These are phyloP conservation scores for Chymomyza fuscimana DNA, from an alignment of 2,888 invertebrate genomes.

Conservation along the genomic window DNA sequence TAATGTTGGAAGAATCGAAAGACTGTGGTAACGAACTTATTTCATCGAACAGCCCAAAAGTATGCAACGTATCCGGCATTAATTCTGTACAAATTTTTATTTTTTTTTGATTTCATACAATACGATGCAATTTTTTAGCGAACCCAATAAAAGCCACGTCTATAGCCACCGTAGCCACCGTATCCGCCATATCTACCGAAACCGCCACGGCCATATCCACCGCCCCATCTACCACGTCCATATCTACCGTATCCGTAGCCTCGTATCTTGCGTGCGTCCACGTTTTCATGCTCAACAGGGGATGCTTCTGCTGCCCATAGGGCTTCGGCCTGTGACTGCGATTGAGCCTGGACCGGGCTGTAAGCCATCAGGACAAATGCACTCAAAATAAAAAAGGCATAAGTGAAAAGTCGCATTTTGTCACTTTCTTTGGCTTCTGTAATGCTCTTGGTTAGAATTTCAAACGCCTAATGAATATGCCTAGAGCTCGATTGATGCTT, in stretches of 20 bases:
- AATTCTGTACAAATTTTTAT: neutral
- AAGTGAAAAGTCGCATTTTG: constrained; percentile 51
- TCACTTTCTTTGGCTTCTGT: neutral
- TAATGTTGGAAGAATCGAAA: neutral
- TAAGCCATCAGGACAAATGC: constrained; percentile 29
- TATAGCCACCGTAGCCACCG: constrained; percentile 31
- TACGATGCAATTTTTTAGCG: constrained; percentile 12
- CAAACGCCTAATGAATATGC: constrained; percentile 8
- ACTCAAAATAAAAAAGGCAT: constrained; percentile 40
- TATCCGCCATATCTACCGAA: constrained; percentile 25
- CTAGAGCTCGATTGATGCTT: neutral
- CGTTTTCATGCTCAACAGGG: constrained; percentile 52
- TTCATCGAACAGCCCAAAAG: neutral
- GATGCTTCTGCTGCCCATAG: constrained; percentile 43
- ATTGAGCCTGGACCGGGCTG: constrained; percentile 20
- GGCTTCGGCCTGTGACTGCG: constrained; percentile 28
- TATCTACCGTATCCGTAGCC: constrained; percentile 35
- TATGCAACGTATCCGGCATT: neutral
- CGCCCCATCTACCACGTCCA: constrained; percentile 33
- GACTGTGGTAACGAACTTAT: constrained; percentile 20
- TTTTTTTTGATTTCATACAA: neutral
- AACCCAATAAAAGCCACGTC: constrained; percentile 30
- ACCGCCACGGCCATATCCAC: constrained; percentile 20
- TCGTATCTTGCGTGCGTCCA: constrained; percentile 52
- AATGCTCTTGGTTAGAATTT: neutral